Percentiles rank a stretch among this genome's conserved stretches.
phyloP scores from a whole-genome alignment of 2,888 invertebrate genomes.

The Abscondita cerata region DNA sequence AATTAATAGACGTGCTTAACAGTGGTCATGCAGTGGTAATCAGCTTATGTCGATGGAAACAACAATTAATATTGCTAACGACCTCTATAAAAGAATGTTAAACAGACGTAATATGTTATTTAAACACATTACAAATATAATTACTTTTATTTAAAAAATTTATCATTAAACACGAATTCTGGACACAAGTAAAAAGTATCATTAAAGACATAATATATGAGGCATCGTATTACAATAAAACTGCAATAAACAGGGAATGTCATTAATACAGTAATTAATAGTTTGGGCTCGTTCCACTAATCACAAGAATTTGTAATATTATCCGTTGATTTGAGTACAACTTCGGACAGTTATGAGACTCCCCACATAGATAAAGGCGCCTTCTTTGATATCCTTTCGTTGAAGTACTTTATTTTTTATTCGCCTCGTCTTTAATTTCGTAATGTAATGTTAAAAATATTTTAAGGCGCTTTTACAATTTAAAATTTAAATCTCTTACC shows the following conservation, averaged over 20 bases:
- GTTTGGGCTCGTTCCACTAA: constrained; percentile 41
- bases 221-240: constrained; percentile 50
- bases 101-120: constrained; percentile 16
- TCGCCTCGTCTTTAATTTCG: constrained; percentile 6
- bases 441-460: neutral
- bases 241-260: constrained; percentile 43
- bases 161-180: constrained; percentile 10
- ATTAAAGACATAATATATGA: constrained; percentile 43
- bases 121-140: constrained; percentile 7
- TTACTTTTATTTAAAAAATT: constrained; percentile 20
- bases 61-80: constrained; percentile 37
- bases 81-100: constrained; percentile 31
- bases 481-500: neutral
- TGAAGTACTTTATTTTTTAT: constrained; percentile 23
- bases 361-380: constrained; percentile 45
- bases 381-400: constrained; percentile 27
- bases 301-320: constrained; percentile 47
- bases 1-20: constrained; percentile 35
- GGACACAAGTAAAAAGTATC: constrained; percentile 15
- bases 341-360: constrained; percentile 47
- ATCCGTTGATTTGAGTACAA: constrained; percentile 44
- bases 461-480: neutral
- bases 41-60: constrained; percentile 35
- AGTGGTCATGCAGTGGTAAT: constrained; percentile 31
- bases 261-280: constrained; percentile 45